Evolutionary conservation across 37 sponge, comb jelly and placozoan species (phyloP).

Genomic region (Crambe crambe): DNA sequence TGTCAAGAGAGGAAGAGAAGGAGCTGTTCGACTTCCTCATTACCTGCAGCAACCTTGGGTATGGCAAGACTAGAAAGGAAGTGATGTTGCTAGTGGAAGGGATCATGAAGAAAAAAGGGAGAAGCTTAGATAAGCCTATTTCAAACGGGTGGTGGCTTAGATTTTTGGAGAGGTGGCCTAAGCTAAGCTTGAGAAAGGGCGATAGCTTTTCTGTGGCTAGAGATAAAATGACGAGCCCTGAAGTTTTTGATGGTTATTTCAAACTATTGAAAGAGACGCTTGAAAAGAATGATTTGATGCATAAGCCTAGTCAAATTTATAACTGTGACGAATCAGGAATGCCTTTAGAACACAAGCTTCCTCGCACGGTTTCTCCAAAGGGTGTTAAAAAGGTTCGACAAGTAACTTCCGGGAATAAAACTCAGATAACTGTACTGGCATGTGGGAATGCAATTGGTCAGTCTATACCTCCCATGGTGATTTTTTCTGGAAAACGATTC

Average conservation of each 20-base stretch:
- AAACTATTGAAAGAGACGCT: slow-evolving; percentile 28
- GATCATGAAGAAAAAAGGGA: slow-evolving; percentile 23
- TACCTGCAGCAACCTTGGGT: slow-evolving; percentile 54
- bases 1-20: slow-evolving; percentile 50
- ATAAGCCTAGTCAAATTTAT: slow-evolving; percentile 60
- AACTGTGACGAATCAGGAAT: slow-evolving; percentile 53
- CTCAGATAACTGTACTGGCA: slow-evolving; percentile 36
- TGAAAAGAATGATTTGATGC: slow-evolving; percentile 38
- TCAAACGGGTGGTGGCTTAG: slow-evolving; percentile 6
- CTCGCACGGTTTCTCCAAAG: slow-evolving; percentile 31
- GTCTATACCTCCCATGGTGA: slow-evolving; percentile 6
- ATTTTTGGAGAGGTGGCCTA: neutral
- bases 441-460: slow-evolving; percentile 63
- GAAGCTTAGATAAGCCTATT: slow-evolving; percentile 31
- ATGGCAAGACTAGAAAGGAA: slow-evolving; percentile 28
- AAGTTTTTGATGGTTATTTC: slow-evolving; percentile 37
- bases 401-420: slow-evolving; percentile 40
- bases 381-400: slow-evolving; percentile 36
- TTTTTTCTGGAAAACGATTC: slow-evolving; percentile 42
- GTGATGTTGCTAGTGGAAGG: slow-evolving; percentile 34
- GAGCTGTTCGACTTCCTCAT: slow-evolving; percentile 15
- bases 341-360: slow-evolving; percentile 25
- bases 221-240: slow-evolving; percentile 29
- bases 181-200: slow-evolving; percentile 17
- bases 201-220: slow-evolving; percentile 46